Conservation (phyloP, 1,140 invertebrate genomes). For the Procambarus clarkii region DNA sequence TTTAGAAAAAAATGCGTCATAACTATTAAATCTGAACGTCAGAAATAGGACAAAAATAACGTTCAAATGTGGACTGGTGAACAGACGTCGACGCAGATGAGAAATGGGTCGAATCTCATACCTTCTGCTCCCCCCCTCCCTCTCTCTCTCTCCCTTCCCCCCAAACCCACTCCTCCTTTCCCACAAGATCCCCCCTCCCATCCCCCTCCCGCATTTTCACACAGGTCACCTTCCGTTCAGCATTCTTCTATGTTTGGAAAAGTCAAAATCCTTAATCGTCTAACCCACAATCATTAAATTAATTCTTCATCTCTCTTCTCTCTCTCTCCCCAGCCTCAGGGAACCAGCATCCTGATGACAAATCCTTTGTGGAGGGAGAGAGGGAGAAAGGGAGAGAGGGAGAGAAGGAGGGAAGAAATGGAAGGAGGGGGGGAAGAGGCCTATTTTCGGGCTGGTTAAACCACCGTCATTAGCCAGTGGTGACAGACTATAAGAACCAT, state of each 20-base stretch:
- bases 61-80: no score
- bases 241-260: background rate
- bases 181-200: background rate
- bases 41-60: no score
- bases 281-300: conserved; percentile 8
- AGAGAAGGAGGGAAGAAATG: no score
- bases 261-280: background rate
- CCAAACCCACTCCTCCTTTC: background rate
- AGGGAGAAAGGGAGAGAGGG: no score
- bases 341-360: no score
- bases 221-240: no score
- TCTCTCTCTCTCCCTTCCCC: background rate
- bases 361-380: background rate
- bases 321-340: no score
- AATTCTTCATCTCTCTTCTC: background rate
- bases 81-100: no score
- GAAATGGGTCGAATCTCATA: no score
- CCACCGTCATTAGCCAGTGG: conserved; percentile 3
- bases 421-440: no score
- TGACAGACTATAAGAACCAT: conserved; percentile 21
- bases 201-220: background rate
- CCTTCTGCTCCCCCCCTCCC: background rate
- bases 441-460: conserved; percentile 33
- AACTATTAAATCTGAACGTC: no score
- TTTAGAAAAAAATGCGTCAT: no score